A percentile compares a stretch with the other conserved stretches of the same genome.
Conservation (phyloP, 2,888 invertebrate species). For the Limenitis camilla region DNA sequence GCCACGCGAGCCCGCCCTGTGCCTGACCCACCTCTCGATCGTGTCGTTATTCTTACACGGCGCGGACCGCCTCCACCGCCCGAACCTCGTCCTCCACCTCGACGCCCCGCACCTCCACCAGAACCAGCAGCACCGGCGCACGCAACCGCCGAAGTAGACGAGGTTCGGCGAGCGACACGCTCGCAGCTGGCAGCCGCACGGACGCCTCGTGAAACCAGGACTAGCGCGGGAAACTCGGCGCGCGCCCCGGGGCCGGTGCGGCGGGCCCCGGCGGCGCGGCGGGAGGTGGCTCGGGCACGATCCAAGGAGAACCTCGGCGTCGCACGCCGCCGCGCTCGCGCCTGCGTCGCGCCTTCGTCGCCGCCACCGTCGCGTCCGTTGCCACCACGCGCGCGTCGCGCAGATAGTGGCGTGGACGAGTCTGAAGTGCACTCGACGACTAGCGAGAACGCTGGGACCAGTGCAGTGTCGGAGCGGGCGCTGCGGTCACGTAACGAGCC, state of each 20-base stretch:
- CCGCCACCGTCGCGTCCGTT: slow-evolving; percentile 31
- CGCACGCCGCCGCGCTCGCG: slow-evolving; percentile 48
- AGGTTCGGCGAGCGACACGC: slow-evolving; percentile 25
- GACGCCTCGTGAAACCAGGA: slow-evolving; percentile 25
- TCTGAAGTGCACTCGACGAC: slow-evolving; percentile 52
- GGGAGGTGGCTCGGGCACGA: slow-evolving; percentile 42
- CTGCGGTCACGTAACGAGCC: slow-evolving; percentile 36
- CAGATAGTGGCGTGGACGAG: slow-evolving; percentile 33
- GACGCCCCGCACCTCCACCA: slow-evolving; percentile 24
- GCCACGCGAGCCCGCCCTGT: slow-evolving; percentile 23
- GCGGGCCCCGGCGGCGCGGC: slow-evolving; percentile 56
- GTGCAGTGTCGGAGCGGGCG: slow-evolving; percentile 28
- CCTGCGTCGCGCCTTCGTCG: slow-evolving; percentile 41
- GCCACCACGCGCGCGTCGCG: slow-evolving; percentile 35
- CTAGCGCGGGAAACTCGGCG: slow-evolving; percentile 33
- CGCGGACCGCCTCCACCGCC: slow-evolving; percentile 34
- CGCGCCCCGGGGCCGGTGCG: slow-evolving; percentile 62
- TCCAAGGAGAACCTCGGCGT: slow-evolving; percentile 65
- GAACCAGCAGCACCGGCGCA: slow-evolving; percentile 27
- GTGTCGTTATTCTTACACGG: slow-evolving; percentile 53
- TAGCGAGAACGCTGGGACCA: slow-evolving; percentile 27
- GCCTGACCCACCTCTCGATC: slow-evolving; percentile 34
- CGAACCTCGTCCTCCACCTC: slow-evolving; percentile 21
- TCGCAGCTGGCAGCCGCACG: slow-evolving; percentile 24
- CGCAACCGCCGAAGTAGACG: slow-evolving; percentile 23